These are phyloP conservation scores for Dryas iulia DNA, from an alignment of 1,140 invertebrate species.

Conservation along the genomic window DNA sequence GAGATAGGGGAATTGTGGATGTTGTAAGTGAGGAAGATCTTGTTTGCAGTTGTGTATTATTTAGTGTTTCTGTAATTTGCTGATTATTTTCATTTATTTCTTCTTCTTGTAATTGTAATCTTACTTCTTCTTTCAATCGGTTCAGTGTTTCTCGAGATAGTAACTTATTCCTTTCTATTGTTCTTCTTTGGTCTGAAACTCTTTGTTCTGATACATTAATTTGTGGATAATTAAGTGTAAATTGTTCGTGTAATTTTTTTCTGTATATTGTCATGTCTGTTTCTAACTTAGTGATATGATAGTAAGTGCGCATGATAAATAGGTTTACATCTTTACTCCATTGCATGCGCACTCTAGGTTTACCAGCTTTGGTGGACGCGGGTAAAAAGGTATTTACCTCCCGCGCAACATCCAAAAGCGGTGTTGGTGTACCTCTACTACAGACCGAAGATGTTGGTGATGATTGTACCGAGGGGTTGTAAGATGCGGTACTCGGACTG, in stretches of 20 bases:
- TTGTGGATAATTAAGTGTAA: slow-evolving; percentile 20
- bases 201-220: slow-evolving; percentile 19
- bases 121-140: not conserved
- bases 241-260: slow-evolving; percentile 26
- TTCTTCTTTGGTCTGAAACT: slow-evolving; percentile 32
- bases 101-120: not conserved
- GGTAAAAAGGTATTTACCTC: too few species aligned
- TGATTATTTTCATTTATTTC: not conserved
- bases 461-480: too few species aligned
- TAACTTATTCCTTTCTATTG: slow-evolving; percentile 26
- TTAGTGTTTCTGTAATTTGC: not conserved
- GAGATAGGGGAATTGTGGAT: not conserved
- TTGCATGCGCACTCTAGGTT: slow-evolving; percentile 36
- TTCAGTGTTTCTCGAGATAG: slow-evolving; percentile 6
- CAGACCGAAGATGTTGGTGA: too few species aligned
- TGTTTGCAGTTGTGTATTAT: not conserved
- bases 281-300: slow-evolving; percentile 38
- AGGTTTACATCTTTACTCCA: slow-evolving; percentile 35
- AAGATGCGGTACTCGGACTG: too few species aligned
- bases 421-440: too few species aligned
- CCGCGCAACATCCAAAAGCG: not conserved
- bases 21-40: not conserved
- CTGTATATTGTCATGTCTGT: slow-evolving; percentile 35
- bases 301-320: slow-evolving; percentile 43
- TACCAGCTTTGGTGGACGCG: too few species aligned